Evolutionary conservation across 2,888 invertebrate genomes (phyloP), one percentile per base, ranked within the genome.

Genomic region (Eumerus sabulonum): DNA sequence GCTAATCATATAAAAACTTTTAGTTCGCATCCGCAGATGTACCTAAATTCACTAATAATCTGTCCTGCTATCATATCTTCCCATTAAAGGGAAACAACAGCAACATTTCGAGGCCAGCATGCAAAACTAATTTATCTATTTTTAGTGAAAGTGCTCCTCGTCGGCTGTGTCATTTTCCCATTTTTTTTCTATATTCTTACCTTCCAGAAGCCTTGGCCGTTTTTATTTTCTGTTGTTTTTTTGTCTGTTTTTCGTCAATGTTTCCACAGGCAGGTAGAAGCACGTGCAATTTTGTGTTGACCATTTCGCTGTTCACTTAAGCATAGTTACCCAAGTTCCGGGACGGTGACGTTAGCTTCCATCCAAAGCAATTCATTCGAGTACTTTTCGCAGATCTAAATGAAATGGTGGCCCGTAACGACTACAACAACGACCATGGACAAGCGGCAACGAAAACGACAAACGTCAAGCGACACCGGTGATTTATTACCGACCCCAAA

Each of bases 401-500:
- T 57, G 19, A 51, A 42, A 64, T 42, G 53, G 56, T 48, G 42
- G 42, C 9, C 63, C 36, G 45, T 17, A 54, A 48, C 71, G 56
- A 40, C 47, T 42, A 56, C 48, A 27, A 47, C 19, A 13, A 47
- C 45, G 50, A 51, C 19, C 11, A 17, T 7, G 5, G 38, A 38
- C 45, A 27, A 27, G 11, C 47, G 13, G 50, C 36, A 13, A 48
- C 50, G 14, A 54, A 45, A 38, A 63, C 62, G 60, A 62, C 27
- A 7, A 7, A 27, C 48, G 60, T 16, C 38, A 14, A 71, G 53
- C 57, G 64, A 73, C 77, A 73, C 63, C 63, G 73, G 67, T 79
- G 77, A 79, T 79, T 79, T 79, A 79, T 79, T 73, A 50, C 63
- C 77, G 67, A 73, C 57, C 77, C 77, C 77, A 79, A 79, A 79